Evolutionary conservation across 2,888 invertebrate species (phyloP).

Genomic region (Drosophila nigritarsus): DNA sequence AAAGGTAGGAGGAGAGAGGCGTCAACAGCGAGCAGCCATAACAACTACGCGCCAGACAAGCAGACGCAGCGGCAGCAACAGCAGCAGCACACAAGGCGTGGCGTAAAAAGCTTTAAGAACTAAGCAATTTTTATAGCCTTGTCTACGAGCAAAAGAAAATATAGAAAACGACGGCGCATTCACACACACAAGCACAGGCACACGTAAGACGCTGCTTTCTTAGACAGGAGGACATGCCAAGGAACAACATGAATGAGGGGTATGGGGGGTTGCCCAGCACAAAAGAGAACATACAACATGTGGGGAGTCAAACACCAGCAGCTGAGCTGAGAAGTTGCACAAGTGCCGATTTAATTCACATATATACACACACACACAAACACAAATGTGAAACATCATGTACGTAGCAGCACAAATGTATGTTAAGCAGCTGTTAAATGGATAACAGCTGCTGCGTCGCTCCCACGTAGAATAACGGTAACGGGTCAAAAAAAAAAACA

Average conservation of each 20-base stretch:
- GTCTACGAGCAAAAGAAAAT: conserved; percentile 67
- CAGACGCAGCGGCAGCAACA: conserved; percentile 59
- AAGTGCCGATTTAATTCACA: conserved; percentile 67
- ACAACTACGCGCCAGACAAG: conserved; percentile 68
- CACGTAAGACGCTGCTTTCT: conserved; percentile 52
- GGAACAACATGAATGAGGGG: background rate
- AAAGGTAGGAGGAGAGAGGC: conserved; percentile 11
- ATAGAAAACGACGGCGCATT: conserved; percentile 57
- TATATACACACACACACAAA: conserved; percentile 19
- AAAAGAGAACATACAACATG: conserved; percentile 52
- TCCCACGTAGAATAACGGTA: conserved; percentile 43
- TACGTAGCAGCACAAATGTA: conserved; percentile 36
- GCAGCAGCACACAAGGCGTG: conserved; percentile 51
- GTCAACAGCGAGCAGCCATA: conserved; percentile 39
- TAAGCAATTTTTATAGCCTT: conserved; percentile 74
- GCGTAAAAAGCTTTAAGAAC: conserved; percentile 60
- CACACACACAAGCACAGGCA: background rate
- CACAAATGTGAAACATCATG: conserved; percentile 12
- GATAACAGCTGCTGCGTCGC: conserved; percentile 30
- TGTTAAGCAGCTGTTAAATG: conserved; percentile 74
- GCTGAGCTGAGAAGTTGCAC: conserved; percentile 65
- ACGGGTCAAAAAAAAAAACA: conserved; percentile 46
- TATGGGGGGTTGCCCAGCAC: conserved; percentile 2
- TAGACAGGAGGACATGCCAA: conserved; percentile 58
- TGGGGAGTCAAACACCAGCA: conserved; percentile 41